Evolutionary conservation across 2,113 vertebrate genomes (phyloP), one percentile per base, ranked within the genome.

Genomic region (Anoplopoma fimbria): DNA sequence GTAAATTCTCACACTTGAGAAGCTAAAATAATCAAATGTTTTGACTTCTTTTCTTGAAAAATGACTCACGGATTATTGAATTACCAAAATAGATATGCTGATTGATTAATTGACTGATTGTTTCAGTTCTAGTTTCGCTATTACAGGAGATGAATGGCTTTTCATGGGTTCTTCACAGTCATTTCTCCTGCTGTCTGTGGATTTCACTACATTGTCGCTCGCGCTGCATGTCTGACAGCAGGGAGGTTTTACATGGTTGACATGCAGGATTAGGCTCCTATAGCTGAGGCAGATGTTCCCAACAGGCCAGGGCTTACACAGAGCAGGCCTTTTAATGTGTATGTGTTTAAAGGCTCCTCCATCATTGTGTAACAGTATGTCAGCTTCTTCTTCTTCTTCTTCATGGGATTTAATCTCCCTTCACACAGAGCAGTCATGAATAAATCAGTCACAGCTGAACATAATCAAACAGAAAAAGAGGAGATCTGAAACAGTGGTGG

Each of bases 231-330:
- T 36, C 0, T 55, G 68, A 25, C 36, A 69, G 51, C 25, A 51
- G 31, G 10, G 33, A 70, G 62, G 29, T 0, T 79, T 19, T 9
- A n/a, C n/a, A n/a, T n/a, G n/a, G n/a, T 62, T 25, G 31, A 38
- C 61, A 45, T 40, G 55, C 67, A 55, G 74, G 71, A 85, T 85
- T 79, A 83, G 47, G 27, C 60, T 89, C 64, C 65, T 79, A 58
- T 38, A 65, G 49, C 25, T 36, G 42, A 76, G 36, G 63, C 84
- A 88, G 82, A 81, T 82, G 85, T 68, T 53, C 40, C 29, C 49
- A 23, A 17, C 60, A 61, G 67, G 23, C 29, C 74, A 38, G 53
- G 9, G 63, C 31, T 85, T 42, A 65, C 38, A 36, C 60, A 77
- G 40, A 78, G 27, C 72, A 51, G 77, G 42, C 75, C 79, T 77